Conservation (phyloP, 2,888 invertebrate genomes). For the Punctoribates punctum region DNA sequence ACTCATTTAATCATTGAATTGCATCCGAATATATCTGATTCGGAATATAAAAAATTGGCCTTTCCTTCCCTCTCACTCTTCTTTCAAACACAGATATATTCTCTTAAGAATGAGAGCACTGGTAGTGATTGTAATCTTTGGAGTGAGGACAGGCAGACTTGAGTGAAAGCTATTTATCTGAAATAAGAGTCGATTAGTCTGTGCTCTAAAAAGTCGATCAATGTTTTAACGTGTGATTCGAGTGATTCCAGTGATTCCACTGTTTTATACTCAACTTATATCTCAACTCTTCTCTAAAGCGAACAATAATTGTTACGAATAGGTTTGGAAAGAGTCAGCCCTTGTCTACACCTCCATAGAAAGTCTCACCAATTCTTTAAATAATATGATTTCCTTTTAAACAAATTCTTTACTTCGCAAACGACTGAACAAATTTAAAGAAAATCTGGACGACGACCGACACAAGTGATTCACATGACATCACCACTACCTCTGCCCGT, state of each 20-base stretch:
- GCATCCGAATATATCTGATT: constrained; percentile 7
- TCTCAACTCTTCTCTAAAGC: background rate
- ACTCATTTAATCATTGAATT: constrained; percentile 11
- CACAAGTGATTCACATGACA: constrained; percentile 14
- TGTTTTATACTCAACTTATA: background rate
- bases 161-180: constrained; percentile 20
- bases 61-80: background rate
- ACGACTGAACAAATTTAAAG: constrained; percentile 19
- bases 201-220: constrained; percentile 11
- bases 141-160: background rate
- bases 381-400: background rate
- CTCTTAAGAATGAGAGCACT: constrained; percentile 18
- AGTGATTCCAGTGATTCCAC: background rate
- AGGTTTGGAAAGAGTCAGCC: background rate
- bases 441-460: background rate
- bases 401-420: background rate
- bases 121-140: constrained; percentile 8
- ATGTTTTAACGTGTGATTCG: constrained; percentile 7
- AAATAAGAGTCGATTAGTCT: constrained; percentile 27
- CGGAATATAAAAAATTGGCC: background rate
- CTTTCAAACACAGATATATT: background rate
- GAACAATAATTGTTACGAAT: constrained; percentile 30
- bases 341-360: background rate
- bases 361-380: background rate
- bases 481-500: background rate